phyloP scores from a whole-genome alignment of 2,797 vertebrate genomes.

The Cossypha caffra region DNA sequence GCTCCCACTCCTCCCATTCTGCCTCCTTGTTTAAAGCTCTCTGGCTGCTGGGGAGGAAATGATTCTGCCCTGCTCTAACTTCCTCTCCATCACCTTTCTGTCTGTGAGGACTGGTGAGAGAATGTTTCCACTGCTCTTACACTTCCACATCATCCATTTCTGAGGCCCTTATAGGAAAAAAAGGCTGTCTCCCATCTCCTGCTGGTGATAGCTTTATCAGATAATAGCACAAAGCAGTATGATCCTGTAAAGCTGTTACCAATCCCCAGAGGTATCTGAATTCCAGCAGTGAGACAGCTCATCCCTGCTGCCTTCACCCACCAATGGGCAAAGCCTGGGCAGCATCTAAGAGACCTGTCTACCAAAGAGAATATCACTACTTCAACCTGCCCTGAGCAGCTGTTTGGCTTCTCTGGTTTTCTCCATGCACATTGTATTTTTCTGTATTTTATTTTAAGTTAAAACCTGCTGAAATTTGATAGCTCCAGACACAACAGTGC shows the following conservation, averaged over 20 bases:
- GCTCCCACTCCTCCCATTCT: neutral
- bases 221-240: neutral
- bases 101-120: slow-evolving; percentile 11
- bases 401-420: neutral
- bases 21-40: neutral
- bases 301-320: neutral
- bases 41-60: neutral
- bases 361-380: neutral
- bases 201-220: slow-evolving; percentile 23
- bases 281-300: neutral
- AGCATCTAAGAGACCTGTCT: neutral
- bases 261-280: neutral
- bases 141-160: slow-evolving; percentile 33
- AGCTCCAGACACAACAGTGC: neutral
- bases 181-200: neutral
- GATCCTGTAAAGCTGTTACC: slow-evolving; percentile 9
- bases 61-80: neutral
- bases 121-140: slow-evolving; percentile 21
- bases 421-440: rapidly evolving
- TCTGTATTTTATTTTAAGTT: neutral
- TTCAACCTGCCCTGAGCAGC: neutral
- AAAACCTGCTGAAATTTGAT: neutral
- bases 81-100: slow-evolving; percentile 2
- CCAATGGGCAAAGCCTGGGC: neutral
- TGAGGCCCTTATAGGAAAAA: neutral